phyloP scores from a whole-genome alignment of 2,113 vertebrate species.

The Scomber colias region DNA sequence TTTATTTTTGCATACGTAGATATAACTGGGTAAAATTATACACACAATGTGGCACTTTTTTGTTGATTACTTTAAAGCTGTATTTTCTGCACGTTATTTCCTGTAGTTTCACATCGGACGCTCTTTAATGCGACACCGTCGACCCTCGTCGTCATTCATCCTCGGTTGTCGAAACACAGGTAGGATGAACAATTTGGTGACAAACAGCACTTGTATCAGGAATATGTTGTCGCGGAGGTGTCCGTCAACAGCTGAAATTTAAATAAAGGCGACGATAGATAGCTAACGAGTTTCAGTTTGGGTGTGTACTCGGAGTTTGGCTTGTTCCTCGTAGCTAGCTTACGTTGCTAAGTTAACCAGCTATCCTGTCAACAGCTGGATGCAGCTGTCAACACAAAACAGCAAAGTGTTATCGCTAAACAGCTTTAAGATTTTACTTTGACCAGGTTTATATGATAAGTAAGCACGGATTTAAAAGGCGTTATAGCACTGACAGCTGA shows the following conservation, averaged over 20 bases:
- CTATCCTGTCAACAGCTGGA: slow-evolving; percentile 61
- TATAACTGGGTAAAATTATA: fast-evolving
- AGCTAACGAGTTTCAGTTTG: not conserved
- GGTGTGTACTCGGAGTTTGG: not conserved
- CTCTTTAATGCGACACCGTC: slow-evolving; percentile 58
- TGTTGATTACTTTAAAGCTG: not conserved
- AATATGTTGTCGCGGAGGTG: not conserved
- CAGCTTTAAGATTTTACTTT: not conserved
- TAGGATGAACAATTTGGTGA: slow-evolving; percentile 39
- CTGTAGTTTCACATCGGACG: slow-evolving; percentile 52
- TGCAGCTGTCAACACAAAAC: slow-evolving; percentile 58
- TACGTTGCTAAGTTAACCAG: slow-evolving; percentile 55
- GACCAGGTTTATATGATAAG: not conserved
- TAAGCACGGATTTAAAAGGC: not conserved
- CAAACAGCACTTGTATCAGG: fast-evolving
- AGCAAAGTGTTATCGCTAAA: not conserved
- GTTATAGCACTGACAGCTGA: not conserved
- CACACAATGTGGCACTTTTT: fast-evolving
- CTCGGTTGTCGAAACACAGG: slow-evolving; percentile 55
- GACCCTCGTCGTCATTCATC: slow-evolving; percentile 70
- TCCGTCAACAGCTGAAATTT: not conserved
- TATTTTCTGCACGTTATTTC: not conserved
- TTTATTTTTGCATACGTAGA: not conserved
- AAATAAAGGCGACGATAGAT: not conserved
- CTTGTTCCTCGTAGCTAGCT: slow-evolving; percentile 56